A percentile compares a stretch with the other conserved stretches of the same genome.
phyloP scores from a whole-genome alignment of 1,140 invertebrate genomes.

The Orchesella cincta region DNA sequence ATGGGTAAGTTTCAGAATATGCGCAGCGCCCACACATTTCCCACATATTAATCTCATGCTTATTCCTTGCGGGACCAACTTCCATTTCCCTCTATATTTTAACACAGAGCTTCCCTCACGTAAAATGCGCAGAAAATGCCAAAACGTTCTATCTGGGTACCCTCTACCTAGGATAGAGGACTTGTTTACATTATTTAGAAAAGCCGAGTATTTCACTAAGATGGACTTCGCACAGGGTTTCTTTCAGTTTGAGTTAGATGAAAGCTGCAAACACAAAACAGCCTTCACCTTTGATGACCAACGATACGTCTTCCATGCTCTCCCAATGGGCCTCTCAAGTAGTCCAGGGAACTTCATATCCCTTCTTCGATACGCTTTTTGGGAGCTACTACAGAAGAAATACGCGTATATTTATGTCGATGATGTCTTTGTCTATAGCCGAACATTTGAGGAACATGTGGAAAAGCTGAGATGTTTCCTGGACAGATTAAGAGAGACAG shows the following conservation, averaged over 20 bases:
- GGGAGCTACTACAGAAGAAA: neutral
- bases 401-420: neutral
- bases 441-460: neutral
- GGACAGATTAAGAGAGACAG: slow-evolving; percentile 27
- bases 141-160: too few relatives aligned
- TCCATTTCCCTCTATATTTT: too few relatives aligned
- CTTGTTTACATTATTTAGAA: too few relatives aligned
- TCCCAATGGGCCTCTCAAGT: neutral
- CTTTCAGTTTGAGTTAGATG: neutral
- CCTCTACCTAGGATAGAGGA: too few relatives aligned
- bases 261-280: neutral
- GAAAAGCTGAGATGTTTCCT: neutral
- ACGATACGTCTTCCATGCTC: neutral
- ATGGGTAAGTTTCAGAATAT: too few relatives aligned
- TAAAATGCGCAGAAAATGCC: too few relatives aligned
- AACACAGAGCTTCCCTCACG: too few relatives aligned
- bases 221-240: neutral
- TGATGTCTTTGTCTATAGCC: neutral
- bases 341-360: neutral
- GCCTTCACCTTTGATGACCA: neutral
- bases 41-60: too few relatives aligned
- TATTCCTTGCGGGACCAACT: too few relatives aligned
- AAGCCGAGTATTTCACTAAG: too few relatives aligned
- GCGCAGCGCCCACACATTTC: too few relatives aligned
- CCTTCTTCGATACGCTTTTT: neutral